Percentiles rank a stretch among this genome's conserved stretches.
Evolutionary conservation across 2,888 invertebrate species (phyloP).

Genomic region (Oeneis ivallda): DNA sequence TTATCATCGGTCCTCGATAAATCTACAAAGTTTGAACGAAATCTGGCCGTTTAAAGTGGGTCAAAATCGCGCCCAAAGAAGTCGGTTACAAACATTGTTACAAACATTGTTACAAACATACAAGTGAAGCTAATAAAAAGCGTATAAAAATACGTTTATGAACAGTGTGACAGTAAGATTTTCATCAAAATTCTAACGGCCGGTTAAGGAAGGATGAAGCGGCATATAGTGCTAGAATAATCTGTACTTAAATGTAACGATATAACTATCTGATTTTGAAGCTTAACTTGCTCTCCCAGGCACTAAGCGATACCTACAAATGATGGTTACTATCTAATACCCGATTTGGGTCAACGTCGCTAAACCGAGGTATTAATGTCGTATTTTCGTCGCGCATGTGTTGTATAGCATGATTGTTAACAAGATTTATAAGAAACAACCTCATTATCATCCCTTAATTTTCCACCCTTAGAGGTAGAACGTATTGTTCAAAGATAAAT

Average conservation of each 20-base stretch:
- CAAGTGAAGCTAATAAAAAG: too few species aligned
- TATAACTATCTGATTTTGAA: not conserved
- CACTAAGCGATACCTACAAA: not conserved
- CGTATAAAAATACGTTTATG: too few species aligned
- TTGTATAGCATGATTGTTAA: not conserved
- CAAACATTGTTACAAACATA: too few species aligned
- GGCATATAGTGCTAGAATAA: not conserved
- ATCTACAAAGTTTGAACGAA: too few species aligned
- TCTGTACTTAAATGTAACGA: not conserved
- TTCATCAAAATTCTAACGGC: too few species aligned
- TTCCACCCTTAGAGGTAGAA: too few species aligned
- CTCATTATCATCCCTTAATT: not conserved
- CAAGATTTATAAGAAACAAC: constrained; percentile 3
- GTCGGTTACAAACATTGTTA: too few species aligned
- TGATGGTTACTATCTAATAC: not conserved
- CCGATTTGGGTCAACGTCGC: not conserved
- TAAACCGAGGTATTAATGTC: not conserved
- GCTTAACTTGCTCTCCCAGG: not conserved
- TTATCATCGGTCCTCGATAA: too few species aligned
- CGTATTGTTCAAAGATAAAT: too few species aligned
- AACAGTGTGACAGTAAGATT: not conserved
- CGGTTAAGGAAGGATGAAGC: not conserved
- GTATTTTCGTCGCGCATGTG: not conserved
- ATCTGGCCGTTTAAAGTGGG: too few species aligned
- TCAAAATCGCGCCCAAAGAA: too few species aligned